Base-by-base conservation (phyloP, 2,113 vertebrate species). In the Fulica atra region DNA sequence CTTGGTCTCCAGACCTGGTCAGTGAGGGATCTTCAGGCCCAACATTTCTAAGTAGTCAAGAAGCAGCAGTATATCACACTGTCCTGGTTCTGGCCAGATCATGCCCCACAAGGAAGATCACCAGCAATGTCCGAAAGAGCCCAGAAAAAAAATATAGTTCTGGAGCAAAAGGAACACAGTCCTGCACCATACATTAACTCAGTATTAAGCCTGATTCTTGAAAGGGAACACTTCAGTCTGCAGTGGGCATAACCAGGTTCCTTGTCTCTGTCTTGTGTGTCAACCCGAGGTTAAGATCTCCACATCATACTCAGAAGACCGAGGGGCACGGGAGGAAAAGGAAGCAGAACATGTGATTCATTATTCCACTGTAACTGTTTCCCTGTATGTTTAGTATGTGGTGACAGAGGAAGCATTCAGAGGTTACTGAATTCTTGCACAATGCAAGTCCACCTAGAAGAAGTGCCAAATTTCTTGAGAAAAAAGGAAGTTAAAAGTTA, bases 381-480 rank as follows among this genome's bases (percentile, higher is more conserved):
- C 76, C 46, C 85, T 70, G 38, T 44, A 68, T 31, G n/a, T 71
- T 83, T 70, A 85, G 35, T 29, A 64, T 7, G 15, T 66, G 56
- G 44, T 89, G 53, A 85, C 6, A 33, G n/a, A 73, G 28, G 42
- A 42, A 79, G 70, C 36, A 82, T 13, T 93, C 73, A 71, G 74
- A 66, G 33, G 42, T 71, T 89, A 81, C 69, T 26, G 54, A 86
- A 50, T 72, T 91, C 40, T 72, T 79, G 96, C 77, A 85, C 64
- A 80, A 96, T 63, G 89, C 69, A 88, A 88, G 93, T 92, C 76
- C 89, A 79, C 84, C 96, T 92, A 87, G 64, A 85, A 66, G 46
- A 89, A 63, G 18, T 70, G 53, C 89, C 86, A 93, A 95, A 95
- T 95, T 81, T 93, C 80, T 94, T 91, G 23, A 74, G 44, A 63